Percentiles rank a stretch among this genome's conserved stretches.
phyloP scores from a whole-genome alignment of 1,140 invertebrate species.

The Radopholus similis region DNA sequence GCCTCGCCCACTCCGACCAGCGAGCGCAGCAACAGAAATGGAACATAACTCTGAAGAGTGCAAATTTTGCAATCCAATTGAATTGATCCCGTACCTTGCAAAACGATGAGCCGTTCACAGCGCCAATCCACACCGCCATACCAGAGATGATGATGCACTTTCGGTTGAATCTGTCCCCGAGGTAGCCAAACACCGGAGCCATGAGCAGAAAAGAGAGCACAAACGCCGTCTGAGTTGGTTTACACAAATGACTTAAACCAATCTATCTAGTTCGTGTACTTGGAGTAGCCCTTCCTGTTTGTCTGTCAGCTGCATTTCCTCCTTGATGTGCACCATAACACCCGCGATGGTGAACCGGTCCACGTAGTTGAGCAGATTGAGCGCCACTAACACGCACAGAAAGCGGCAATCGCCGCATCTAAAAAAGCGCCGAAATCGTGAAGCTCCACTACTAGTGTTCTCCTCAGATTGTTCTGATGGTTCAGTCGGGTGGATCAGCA shows the following conservation, averaged over 20 bases:
- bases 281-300: background rate
- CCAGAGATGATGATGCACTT: conserved; percentile 83
- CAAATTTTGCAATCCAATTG: background rate
- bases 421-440: no score
- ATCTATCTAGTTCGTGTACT: background rate
- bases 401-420: no score
- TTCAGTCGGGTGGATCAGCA: no score
- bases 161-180: conserved; percentile 86
- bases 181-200: conserved; percentile 91
- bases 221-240: conserved; percentile 78
- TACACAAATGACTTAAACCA: background rate
- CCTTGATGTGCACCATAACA: background rate
- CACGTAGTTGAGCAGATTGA: conserved; percentile 24
- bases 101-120: conserved; percentile 82
- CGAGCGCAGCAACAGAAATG: conserved; percentile 82
- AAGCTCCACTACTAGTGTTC: no score
- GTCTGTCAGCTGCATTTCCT: background rate
- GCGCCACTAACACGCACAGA: conserved; percentile 9
- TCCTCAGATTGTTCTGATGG: no score
- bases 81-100: conserved; percentile 6
- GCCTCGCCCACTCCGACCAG: conserved; percentile 96
- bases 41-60: conserved; percentile 67
- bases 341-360: conserved; percentile 16
- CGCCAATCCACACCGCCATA: conserved; percentile 84
- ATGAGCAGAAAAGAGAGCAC: conserved; percentile 75